These are phyloP conservation scores for Hassar affinis DNA, from an alignment of 2,113 vertebrate genomes.

Conservation along the genomic window DNA sequence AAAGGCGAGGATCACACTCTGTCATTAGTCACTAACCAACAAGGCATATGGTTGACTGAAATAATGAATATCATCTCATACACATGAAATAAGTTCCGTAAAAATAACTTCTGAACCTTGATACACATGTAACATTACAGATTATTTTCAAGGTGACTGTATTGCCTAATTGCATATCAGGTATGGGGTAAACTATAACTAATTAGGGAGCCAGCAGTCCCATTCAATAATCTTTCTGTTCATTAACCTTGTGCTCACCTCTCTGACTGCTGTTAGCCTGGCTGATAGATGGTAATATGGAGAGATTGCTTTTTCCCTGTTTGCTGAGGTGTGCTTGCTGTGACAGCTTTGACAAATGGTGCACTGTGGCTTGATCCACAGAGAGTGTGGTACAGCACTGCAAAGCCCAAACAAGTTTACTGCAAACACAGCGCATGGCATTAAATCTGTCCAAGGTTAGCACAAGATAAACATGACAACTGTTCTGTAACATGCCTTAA, in stretches of 20 bases:
- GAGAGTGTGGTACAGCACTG: slow-evolving; percentile 45
- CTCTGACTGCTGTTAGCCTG: slow-evolving; percentile 27
- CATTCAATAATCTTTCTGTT: slow-evolving; percentile 42
- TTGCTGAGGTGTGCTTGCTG: slow-evolving; percentile 53
- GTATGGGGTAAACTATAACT: slow-evolving; percentile 32
- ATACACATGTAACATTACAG: not conserved
- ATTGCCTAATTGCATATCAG: slow-evolving; percentile 40
- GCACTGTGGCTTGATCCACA: slow-evolving; percentile 50
- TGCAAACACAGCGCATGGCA: slow-evolving; percentile 18
- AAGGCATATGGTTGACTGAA: not conserved
- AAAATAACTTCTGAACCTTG: not conserved
- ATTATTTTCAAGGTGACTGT: slow-evolving; percentile 33
- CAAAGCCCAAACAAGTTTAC: slow-evolving; percentile 43
- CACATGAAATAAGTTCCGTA: not conserved
- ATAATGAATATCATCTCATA: not conserved
- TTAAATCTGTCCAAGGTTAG: slow-evolving; percentile 12
- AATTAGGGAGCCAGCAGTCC: slow-evolving; percentile 44
- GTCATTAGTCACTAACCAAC: slow-evolving; percentile 7
- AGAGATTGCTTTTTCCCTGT: slow-evolving; percentile 47
- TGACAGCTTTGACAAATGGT: slow-evolving; percentile 60
- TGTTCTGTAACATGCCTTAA: not conserved
- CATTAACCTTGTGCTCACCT: slow-evolving; percentile 57
- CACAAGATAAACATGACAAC: slow-evolving; percentile 11
- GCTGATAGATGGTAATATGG: slow-evolving; percentile 42
- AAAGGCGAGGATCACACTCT: not conserved